Percentiles rank a stretch among this genome's conserved stretches.
phyloP scores from a whole-genome alignment of 2,797 vertebrate species.

The Phaenicophaeus curvirostris region DNA sequence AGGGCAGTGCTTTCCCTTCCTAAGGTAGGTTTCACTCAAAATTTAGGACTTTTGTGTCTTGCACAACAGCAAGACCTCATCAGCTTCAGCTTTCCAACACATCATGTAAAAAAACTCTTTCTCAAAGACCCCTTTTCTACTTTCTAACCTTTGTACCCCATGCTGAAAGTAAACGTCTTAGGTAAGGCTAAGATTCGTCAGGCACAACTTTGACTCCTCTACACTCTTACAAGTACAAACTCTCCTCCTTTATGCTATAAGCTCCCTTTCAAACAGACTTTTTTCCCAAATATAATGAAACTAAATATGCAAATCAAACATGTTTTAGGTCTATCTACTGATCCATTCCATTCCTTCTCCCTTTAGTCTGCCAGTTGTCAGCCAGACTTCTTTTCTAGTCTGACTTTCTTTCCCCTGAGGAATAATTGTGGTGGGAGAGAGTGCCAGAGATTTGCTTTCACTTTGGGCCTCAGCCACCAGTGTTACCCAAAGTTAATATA shows the following conservation, averaged over 20 bases:
- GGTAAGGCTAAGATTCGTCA: neutral
- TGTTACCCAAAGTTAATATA: constrained; percentile 21
- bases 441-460: constrained; percentile 44
- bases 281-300: neutral
- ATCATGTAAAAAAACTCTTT: neutral
- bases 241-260: neutral
- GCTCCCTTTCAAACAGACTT: neutral
- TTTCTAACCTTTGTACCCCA: neutral
- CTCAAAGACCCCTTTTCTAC: neutral
- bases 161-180: neutral
- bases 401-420: neutral
- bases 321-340: neutral
- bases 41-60: neutral
- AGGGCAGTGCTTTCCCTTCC: neutral
- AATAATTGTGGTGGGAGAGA: neutral
- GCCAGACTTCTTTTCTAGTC: neutral
- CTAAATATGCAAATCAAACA: neutral
- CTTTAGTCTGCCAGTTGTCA: neutral
- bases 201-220: neutral
- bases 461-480: constrained; percentile 7
- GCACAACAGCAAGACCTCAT: neutral
- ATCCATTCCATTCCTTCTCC: neutral
- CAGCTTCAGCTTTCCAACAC: neutral
- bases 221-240: neutral
- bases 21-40: neutral